Percentiles rank a stretch among this genome's conserved stretches.
Evolutionary conservation across 1,140 invertebrate species (phyloP).

Genomic region (Diachasma alloeum): DNA sequence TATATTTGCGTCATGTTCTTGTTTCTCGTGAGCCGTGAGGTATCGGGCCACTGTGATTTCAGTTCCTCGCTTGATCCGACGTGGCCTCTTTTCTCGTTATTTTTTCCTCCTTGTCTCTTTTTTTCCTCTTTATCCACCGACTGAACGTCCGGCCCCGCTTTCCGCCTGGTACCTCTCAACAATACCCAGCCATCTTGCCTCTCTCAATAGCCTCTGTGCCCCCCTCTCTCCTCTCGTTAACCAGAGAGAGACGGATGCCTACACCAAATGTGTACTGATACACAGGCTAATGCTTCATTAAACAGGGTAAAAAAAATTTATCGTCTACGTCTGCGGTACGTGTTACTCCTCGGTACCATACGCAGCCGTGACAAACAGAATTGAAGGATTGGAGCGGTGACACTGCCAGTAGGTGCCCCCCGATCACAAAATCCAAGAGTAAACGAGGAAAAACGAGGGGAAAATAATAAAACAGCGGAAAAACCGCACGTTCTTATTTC

Average conservation of each 20-base stretch:
- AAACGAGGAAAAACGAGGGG: conserved; percentile 7
- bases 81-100: conserved; percentile 1
- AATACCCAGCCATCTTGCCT: conserved; percentile 33
- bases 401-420: neutral
- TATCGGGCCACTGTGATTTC: neutral
- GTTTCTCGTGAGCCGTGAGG: neutral
- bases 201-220: neutral
- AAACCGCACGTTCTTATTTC: conserved; percentile 10
- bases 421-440: neutral
- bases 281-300: neutral
- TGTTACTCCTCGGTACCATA: neutral
- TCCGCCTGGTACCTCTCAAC: conserved; percentile 14
- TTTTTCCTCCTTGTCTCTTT: neutral
- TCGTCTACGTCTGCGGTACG: neutral
- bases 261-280: neutral
- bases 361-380: too few relatives aligned
- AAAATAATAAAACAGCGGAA: neutral
- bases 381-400: neutral
- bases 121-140: neutral
- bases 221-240: neutral
- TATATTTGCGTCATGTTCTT: neutral
- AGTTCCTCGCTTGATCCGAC: neutral
- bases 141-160: neutral
- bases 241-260: conserved; percentile 7
- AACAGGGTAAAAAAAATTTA: neutral